Evolutionary conservation across 2,888 invertebrate genomes (phyloP), one percentile per base, ranked within the genome.

Genomic region (Ormyrus labotus): DNA sequence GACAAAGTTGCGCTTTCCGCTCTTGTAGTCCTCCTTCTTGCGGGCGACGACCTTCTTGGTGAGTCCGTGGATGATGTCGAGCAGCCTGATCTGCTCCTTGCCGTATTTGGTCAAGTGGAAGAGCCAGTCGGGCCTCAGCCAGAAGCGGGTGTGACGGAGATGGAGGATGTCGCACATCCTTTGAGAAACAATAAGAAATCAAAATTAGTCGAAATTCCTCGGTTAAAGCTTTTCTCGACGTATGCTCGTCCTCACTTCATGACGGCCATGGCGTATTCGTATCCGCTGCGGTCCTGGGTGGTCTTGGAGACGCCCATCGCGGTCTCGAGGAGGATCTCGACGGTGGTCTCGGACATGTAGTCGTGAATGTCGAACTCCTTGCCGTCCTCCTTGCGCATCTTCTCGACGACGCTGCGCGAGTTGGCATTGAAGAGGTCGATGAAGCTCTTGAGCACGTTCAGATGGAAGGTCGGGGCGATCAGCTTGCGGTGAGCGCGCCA

Each of bases 271-370:
- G 96, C 96, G 86, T 96, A 96, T 90, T 96, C 96, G 86, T 94
- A 95, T 58, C 96, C 96, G 83, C 95, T 96, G 88, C 94, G 94
- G 84, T 95, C 95, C 91, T 96, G 96, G 0, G 96, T 96, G 83
- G 93, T 93, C 89, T 96, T 96, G 85, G 95, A 96, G 0, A 96
- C 96, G 71, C 96, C 96, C 96, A 96, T 96, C 0, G 96, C 96
- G 57, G 96, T 96, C 92, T 96, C 96, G 84, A 95, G 92, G 82
- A 96, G 92, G 87, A 96, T 96, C 91, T 96, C 96, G 6, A 96
- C 96, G 6, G 96, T 96, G 83, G 95, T 94, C 89, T 96, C 96
- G 88, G 96, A 95, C 95, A 96, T 96, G 91, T 96, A 96, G 90
- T 96, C 95, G 87, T 96, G 96, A 87, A 95, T 94, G 89, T 96